Percentiles rank a stretch among this genome's conserved stretches.
These are phyloP conservation scores for Trichacis sp. DNA, from an alignment of 2,888 invertebrate genomes.

Conservation along the genomic window DNA sequence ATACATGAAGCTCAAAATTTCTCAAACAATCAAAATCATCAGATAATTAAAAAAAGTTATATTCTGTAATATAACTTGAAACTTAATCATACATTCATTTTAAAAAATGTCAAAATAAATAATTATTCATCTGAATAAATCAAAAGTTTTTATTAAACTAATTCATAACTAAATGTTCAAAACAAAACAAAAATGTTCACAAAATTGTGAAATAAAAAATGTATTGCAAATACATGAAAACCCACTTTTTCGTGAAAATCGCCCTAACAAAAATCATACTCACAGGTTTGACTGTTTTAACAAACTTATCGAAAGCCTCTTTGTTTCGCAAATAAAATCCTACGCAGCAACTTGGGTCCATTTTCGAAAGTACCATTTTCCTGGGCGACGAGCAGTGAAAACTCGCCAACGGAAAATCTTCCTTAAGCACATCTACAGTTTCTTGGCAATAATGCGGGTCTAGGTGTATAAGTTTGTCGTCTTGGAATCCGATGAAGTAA, in stretches of 20 bases:
- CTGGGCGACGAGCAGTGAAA: conserved; percentile 90
- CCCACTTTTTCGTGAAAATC: neutral
- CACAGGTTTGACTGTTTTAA: conserved; percentile 78
- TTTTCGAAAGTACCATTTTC: conserved; percentile 85
- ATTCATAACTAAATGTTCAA: no score
- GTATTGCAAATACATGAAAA: no score
- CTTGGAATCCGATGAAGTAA: conserved; percentile 94
- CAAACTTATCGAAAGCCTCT: conserved; percentile 82
- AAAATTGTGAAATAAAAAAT: no score
- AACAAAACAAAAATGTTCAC: no score
- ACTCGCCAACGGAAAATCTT: conserved; percentile 81
- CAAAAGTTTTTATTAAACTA: no score
- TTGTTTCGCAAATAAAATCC: conserved; percentile 87
- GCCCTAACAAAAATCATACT: conserved; percentile 43
- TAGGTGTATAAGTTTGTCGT: conserved; percentile 89
- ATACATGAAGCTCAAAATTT: conserved; percentile 42
- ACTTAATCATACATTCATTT: neutral
- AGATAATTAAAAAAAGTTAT: no score
- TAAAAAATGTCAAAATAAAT: no score
- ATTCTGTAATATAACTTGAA: no score
- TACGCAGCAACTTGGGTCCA: conserved; percentile 93
- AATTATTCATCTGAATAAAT: no score
- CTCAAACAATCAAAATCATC: no score
- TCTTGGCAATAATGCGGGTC: conserved; percentile 97
- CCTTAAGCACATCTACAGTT: conserved; percentile 85